Evolutionary conservation across 2,888 invertebrate species (phyloP).

Genomic region (Allacma fusca): DNA sequence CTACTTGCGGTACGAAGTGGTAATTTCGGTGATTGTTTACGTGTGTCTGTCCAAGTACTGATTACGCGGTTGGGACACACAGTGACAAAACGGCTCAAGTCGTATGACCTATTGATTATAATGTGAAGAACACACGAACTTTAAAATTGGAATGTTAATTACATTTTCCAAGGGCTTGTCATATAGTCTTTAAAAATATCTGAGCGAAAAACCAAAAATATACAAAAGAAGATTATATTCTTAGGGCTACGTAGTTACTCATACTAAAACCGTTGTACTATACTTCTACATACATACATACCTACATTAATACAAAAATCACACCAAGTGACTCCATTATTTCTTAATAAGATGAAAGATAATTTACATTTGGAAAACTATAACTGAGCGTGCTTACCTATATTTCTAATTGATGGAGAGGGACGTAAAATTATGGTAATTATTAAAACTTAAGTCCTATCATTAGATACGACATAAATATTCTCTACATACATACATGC

Average conservation of each 20-base stretch:
- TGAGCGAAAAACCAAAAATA: neutral
- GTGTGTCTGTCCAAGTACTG: constrained; percentile 8
- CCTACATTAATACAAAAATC: neutral
- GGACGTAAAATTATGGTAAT: constrained; percentile 1
- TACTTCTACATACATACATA: neutral
- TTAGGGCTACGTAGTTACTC: neutral
- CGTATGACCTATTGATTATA: constrained; percentile 18
- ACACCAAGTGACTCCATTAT: neutral
- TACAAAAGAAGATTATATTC: constrained; percentile 4
- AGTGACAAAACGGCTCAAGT: constrained; percentile 24
- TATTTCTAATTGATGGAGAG: neutral
- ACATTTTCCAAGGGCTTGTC: constrained; percentile 16
- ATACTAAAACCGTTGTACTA: neutral
- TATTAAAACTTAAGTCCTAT: neutral
- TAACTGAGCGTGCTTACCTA: neutral
- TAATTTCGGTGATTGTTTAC: neutral
- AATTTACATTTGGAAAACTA: no score
- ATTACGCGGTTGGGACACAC: constrained; percentile 6
- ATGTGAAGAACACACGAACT: neutral
- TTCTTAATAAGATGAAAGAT: neutral
- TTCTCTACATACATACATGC: no score
- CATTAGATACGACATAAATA: no score
- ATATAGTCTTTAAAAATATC: constrained; percentile 1
- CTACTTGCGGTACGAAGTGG: neutral
- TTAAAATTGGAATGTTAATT: constrained; percentile 5